Evolutionary conservation across 2,888 invertebrate genomes (phyloP), one percentile per base, ranked within the genome.

Genomic region (Lathronympha strigana): DNA sequence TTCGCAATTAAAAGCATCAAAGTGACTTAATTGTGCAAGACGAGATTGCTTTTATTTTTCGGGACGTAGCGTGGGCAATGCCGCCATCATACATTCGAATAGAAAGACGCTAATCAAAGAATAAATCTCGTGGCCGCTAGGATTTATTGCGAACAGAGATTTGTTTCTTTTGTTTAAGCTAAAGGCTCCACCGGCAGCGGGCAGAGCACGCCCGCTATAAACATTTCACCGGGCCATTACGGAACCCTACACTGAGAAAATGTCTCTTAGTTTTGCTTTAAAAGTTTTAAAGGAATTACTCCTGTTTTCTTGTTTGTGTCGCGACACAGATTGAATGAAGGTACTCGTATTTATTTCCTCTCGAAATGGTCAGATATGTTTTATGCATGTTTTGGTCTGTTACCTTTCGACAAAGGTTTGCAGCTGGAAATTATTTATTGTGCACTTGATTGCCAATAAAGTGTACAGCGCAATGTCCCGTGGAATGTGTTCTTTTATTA

Each of bases 141-240:
- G 77, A 86, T 86, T 85, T 86, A 86, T 86, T 77, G 81, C 81
- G 80, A 84, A 84, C 83, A 74, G 77, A 85, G 84, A 87, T 86
- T 87, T 85, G 87, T 86, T 85, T 81, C 80, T 67, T 68, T 68
- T 68, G 69, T 70, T 68, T 70, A 68, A 69, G 68, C 62, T 60
- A 67, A 68, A 58, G 61, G 45, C 53, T 40, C 61, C 47, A 49
- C 49, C 55, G 55, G 47, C 54, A 25, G 43, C 25, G 61, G 40
- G 49, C 47, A 61, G 33, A 54, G 36, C 40, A 23, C 54, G 63
- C 75, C 21, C 74, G 81, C 87, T 77, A 87, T 87, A 88, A 88
- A 88, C 87, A 87, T 87, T 84, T 88, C 86, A 84, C 72, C 81
- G 75, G 76, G 76, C 86, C 86, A 84, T 88, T 87, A 87, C 81